Percentiles rank a stretch among this genome's conserved stretches.
These are phyloP conservation scores for Vanessa cardui DNA, from an alignment of 2,888 invertebrate genomes.

Conservation along the genomic window DNA sequence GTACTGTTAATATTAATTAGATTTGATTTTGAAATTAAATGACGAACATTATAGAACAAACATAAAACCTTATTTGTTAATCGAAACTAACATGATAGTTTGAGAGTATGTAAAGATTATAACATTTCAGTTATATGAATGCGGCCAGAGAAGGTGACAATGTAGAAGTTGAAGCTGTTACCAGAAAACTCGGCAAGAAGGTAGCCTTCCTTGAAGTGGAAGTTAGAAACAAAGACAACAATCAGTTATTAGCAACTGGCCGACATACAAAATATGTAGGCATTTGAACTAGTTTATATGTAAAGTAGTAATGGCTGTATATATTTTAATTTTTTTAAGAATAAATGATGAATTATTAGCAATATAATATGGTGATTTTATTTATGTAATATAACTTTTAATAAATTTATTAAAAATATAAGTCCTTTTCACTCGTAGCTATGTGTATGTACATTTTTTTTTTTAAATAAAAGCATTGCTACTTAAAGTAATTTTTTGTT, in stretches of 20 bases:
- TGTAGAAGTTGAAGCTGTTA: conserved; percentile 89
- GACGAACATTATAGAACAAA: too few species aligned
- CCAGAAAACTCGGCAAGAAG: conserved; percentile 88
- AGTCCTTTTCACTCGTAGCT: too few species aligned
- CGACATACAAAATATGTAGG: conserved; percentile 90
- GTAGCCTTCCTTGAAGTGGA: conserved; percentile 93
- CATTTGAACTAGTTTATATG: conserved; percentile 41
- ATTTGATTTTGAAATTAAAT: background rate
- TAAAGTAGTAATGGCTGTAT: background rate
- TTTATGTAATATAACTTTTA: background rate
- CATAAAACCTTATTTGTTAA: too few species aligned
- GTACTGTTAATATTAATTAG: conserved; percentile 62
- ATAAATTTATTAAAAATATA: background rate
- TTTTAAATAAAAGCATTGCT: too few species aligned
- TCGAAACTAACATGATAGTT: too few species aligned
- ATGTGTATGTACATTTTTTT: too few species aligned
- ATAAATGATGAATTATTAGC: conserved; percentile 1
- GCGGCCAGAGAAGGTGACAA: conserved; percentile 90
- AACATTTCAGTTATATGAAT: conserved; percentile 85
- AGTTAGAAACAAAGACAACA: conserved; percentile 88
- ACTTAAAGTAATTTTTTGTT: too few species aligned
- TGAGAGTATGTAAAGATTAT: background rate
- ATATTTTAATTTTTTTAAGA: conserved; percentile 4
- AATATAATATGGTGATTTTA: background rate
- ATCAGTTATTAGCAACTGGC: conserved; percentile 89